Evolutionary conservation across 2,888 invertebrate species (phyloP).

Genomic region (Pedicia rivosa): DNA sequence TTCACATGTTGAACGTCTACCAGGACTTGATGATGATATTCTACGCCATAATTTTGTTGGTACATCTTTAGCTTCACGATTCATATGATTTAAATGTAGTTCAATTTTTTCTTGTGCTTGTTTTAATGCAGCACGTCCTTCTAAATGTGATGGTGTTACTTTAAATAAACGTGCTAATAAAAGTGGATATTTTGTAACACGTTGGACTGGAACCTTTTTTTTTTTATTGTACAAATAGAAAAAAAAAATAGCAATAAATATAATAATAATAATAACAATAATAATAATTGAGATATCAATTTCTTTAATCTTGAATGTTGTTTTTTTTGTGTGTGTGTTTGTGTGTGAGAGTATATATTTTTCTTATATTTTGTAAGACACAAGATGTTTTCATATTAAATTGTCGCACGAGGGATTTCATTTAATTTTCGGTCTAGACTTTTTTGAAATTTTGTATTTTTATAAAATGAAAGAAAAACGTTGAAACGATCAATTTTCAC

Average conservation of each 20-base stretch:
- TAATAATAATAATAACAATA: too few relatives aligned
- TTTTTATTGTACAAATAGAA: too few relatives aligned
- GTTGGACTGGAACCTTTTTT: constrained; percentile 88
- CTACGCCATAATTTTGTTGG: constrained; percentile 83
- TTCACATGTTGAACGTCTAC: constrained; percentile 59
- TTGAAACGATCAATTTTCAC: neutral
- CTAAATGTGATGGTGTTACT: constrained; percentile 73
- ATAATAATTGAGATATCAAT: too few relatives aligned
- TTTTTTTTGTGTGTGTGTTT: too few relatives aligned
- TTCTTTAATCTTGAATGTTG: too few relatives aligned
- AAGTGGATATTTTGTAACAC: constrained; percentile 92
- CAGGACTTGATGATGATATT: constrained; percentile 55
- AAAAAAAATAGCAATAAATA: too few relatives aligned
- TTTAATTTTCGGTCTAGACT: too few relatives aligned
- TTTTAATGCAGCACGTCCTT: constrained; percentile 66
- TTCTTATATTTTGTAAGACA: too few relatives aligned
- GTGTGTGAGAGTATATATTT: too few relatives aligned
- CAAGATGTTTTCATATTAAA: too few relatives aligned
- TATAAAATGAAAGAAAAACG: neutral
- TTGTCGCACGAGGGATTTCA: too few relatives aligned
- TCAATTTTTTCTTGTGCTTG: constrained; percentile 87
- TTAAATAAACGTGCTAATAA: constrained; percentile 78
- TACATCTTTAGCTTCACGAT: constrained; percentile 80
- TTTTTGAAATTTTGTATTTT: neutral
- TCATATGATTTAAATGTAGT: constrained; percentile 84